These are phyloP conservation scores for Mesorhabditis spiculigera DNA, from an alignment of 2,888 invertebrate genomes.

Conservation along the genomic window DNA sequence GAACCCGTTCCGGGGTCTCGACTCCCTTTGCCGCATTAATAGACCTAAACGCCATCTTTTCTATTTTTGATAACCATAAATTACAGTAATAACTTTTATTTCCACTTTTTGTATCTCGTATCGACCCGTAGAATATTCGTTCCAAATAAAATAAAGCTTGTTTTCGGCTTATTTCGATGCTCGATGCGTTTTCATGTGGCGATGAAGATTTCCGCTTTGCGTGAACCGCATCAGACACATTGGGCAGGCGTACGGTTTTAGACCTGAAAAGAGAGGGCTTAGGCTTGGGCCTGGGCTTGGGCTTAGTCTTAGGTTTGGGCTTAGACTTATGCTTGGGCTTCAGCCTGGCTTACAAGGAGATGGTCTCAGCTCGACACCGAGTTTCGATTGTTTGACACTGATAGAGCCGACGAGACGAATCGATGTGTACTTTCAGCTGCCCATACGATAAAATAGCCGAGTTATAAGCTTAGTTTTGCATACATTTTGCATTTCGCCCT, in stretches of 20 bases:
- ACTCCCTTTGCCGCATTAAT: neutral
- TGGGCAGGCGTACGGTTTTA: conserved; percentile 97
- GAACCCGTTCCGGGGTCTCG: neutral
- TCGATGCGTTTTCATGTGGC: conserved; percentile 92
- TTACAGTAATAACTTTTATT: neutral
- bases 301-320: too few species aligned
- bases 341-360: too few species aligned
- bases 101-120: neutral
- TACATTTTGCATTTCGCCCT: too few species aligned
- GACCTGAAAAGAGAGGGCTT: conserved; percentile 64
- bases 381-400: too few species aligned
- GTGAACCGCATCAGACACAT: conserved; percentile 90
- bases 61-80: neutral
- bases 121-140: neutral
- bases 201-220: conserved; percentile 94
- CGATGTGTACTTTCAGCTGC: too few species aligned
- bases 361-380: too few species aligned
- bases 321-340: too few species aligned
- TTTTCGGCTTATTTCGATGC: conserved; percentile 1
- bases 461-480: too few species aligned
- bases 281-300: too few species aligned
- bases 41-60: neutral
- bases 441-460: too few species aligned
- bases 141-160: neutral
- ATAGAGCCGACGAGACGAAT: too few species aligned